Percentiles rank a stretch among this genome's conserved stretches.
Evolutionary conservation across 30 jellyfish, hydroid and myxozoan genomes (phyloP).

Genomic region (Mastigias papua): DNA sequence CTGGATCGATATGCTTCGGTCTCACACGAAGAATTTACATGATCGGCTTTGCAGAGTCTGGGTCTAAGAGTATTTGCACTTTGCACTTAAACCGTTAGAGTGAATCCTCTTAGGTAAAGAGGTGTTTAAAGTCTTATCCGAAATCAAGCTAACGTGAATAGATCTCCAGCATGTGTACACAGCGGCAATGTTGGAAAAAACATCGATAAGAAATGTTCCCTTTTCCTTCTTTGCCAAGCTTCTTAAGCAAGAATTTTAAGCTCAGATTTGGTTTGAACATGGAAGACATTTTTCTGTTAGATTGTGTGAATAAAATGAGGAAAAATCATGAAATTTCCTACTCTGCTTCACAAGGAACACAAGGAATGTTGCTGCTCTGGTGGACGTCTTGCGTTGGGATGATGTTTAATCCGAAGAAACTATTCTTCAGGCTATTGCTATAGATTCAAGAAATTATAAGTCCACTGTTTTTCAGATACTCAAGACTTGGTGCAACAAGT

Average conservation of each 20-base stretch:
- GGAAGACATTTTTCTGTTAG: not conserved
- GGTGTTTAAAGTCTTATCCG: slow-evolving; percentile 19
- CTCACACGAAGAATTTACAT: slow-evolving; percentile 19
- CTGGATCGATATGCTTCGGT: not conserved
- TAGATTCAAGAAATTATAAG: no score
- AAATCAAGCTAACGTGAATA: slow-evolving; percentile 1
- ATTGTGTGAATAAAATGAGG: not conserved
- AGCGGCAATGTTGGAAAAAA: slow-evolving; percentile 8
- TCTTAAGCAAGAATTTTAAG: not conserved
- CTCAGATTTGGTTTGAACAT: not conserved
- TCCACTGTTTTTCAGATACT: no score
- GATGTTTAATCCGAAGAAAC: no score
- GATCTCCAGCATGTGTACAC: slow-evolving; percentile 19
- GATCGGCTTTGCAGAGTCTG: slow-evolving; percentile 25
- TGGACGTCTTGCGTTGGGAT: no score
- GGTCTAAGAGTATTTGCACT: slow-evolving; percentile 1
- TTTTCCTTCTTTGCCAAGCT: not conserved
- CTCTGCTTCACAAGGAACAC: no score
- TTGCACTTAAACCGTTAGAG: slow-evolving; percentile 38
- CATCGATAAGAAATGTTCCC: not conserved
- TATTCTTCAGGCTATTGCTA: no score
- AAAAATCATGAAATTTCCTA: no score
- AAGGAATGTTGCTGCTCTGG: no score
- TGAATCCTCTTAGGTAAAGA: slow-evolving; percentile 10
- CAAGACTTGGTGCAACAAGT: no score